Evolutionary conservation across 2,888 invertebrate species (phyloP).

Genomic region (Neoascia interrupta): DNA sequence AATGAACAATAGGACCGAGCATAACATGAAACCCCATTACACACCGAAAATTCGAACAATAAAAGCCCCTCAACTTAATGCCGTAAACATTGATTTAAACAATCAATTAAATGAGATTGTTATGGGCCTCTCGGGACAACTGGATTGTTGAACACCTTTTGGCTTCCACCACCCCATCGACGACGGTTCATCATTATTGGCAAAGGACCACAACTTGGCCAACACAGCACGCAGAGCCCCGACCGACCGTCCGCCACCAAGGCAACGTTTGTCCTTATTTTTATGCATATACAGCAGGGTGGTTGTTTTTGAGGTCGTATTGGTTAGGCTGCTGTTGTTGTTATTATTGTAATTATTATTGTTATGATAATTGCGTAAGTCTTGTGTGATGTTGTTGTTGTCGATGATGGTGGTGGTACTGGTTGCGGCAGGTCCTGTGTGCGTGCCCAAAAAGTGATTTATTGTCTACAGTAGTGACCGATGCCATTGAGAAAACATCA

Average conservation of each 20-base stretch:
- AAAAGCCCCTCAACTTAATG: slow-evolving; percentile 57
- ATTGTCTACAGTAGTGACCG: slow-evolving; percentile 27
- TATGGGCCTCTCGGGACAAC: slow-evolving; percentile 46
- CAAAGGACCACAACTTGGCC: slow-evolving; percentile 23
- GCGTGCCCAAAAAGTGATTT: slow-evolving; percentile 39
- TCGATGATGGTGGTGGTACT: slow-evolving; percentile 1
- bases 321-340: slow-evolving; percentile 11
- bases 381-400: slow-evolving; percentile 46
- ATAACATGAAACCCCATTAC: slow-evolving; percentile 52
- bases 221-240: slow-evolving; percentile 9
- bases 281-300: background rate
- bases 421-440: background rate
- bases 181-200: slow-evolving; percentile 41
- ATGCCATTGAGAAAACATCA: slow-evolving; percentile 35
- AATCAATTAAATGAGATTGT: slow-evolving; percentile 66
- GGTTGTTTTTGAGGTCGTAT: slow-evolving; percentile 4
- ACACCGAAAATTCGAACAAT: slow-evolving; percentile 44
- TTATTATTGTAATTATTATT: slow-evolving; percentile 50
- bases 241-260: too few relatives aligned
- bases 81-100: slow-evolving; percentile 67
- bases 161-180: slow-evolving; percentile 9
- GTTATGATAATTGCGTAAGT: slow-evolving; percentile 58
- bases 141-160: too few relatives aligned
- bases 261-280: background rate
- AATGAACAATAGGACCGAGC: slow-evolving; percentile 20